phyloP scores from a whole-genome alignment of 2,888 invertebrate species.

The Tetheella fluctuosa region DNA sequence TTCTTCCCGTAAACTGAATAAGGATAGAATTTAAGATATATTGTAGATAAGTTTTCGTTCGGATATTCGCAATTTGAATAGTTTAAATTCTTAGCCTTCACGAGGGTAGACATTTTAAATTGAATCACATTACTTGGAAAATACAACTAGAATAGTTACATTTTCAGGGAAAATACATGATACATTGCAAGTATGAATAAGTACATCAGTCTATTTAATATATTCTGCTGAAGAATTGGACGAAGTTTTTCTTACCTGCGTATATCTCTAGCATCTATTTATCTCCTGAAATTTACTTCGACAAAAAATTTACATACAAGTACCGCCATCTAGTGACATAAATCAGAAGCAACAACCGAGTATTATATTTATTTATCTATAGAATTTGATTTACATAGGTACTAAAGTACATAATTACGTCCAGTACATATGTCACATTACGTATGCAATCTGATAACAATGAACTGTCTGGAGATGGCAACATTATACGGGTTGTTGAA shows the following conservation, averaged over 20 bases:
- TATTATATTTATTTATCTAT: neutral
- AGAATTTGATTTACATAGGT: neutral
- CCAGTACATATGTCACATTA: conserved; percentile 49
- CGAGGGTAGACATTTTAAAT: conserved; percentile 48
- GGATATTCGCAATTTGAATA: conserved; percentile 36
- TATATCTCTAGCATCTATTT: too few relatives aligned
- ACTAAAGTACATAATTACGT: conserved; percentile 20
- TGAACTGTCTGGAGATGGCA: conserved; percentile 53
- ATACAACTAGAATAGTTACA: conserved; percentile 23
- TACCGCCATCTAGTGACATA: neutral
- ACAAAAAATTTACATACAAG: neutral
- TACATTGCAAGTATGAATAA: too few relatives aligned
- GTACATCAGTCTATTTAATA: too few relatives aligned
- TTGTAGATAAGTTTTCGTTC: conserved; percentile 28
- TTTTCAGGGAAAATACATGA: conserved; percentile 14
- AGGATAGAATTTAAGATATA: conserved; percentile 12
- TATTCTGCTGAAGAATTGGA: too few relatives aligned
- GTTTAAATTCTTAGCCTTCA: conserved; percentile 41
- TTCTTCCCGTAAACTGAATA: neutral
- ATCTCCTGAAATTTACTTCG: too few relatives aligned
- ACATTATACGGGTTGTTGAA: conserved; percentile 49
- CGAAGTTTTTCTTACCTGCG: too few relatives aligned
- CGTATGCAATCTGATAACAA: conserved; percentile 52
- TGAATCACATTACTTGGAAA: conserved; percentile 44
- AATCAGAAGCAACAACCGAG: neutral